These are phyloP conservation scores for Poecilia velifera DNA, from an alignment of 2,797 vertebrate species.

Conservation along the genomic window DNA sequence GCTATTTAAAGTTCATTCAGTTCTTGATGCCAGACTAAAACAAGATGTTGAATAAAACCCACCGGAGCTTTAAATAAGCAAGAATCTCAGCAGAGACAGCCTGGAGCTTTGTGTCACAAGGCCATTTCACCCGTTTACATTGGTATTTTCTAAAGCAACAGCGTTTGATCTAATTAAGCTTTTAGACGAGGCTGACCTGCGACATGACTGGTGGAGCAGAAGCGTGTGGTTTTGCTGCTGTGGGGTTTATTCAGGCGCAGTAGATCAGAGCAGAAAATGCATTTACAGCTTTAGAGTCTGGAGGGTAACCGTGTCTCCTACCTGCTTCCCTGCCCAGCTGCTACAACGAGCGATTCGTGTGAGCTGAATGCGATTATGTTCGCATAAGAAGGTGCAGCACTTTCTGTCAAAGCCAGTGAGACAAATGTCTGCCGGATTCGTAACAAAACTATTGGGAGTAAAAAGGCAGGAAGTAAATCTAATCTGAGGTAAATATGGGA, in stretches of 20 bases:
- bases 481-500: slow-evolving; percentile 2
- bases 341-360: slow-evolving; percentile 20
- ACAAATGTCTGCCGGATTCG: slow-evolving; percentile 5
- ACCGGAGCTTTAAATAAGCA: slow-evolving; percentile 18
- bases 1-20: slow-evolving; percentile 7
- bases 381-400: slow-evolving; percentile 10
- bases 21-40: slow-evolving; percentile 1
- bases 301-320: slow-evolving; percentile 45
- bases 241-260: slow-evolving; percentile 53
- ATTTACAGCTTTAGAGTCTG: slow-evolving; percentile 54
- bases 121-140: slow-evolving; percentile 33
- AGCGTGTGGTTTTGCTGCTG: slow-evolving; percentile 48
- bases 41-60: slow-evolving; percentile 2
- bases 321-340: slow-evolving; percentile 37
- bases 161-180: slow-evolving; percentile 71
- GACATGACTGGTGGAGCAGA: slow-evolving; percentile 65
- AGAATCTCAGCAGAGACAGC: background rate
- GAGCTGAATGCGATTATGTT: slow-evolving; percentile 34
- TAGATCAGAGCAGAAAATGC: slow-evolving; percentile 62
- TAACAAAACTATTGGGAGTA: slow-evolving; percentile 11
- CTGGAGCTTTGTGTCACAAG: slow-evolving; percentile 24
- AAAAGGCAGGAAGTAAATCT: slow-evolving; percentile 10
- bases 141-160: slow-evolving; percentile 41
- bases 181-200: slow-evolving; percentile 56
- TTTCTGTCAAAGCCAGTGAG: slow-evolving; percentile 2